Conservation (phyloP, 2,113 vertebrate genomes). For the Scomber colias region DNA sequence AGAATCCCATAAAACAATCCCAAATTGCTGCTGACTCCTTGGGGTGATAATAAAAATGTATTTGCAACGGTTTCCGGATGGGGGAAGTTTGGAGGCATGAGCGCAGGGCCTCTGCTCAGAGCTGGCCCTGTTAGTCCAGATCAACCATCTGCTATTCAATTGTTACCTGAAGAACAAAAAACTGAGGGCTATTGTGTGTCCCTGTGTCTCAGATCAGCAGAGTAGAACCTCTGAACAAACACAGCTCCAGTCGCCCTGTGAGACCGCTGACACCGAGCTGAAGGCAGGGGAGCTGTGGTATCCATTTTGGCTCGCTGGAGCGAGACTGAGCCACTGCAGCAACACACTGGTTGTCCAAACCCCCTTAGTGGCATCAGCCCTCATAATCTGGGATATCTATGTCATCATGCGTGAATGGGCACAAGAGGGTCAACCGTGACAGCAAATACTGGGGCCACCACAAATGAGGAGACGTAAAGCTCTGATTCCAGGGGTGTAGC, state of each 20-base stretch:
- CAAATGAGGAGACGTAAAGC: conserved; percentile 16
- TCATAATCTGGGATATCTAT: conserved; percentile 36
- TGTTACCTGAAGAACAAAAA: conserved; percentile 49
- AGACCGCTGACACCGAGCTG: conserved; percentile 11
- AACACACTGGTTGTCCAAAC: conserved; percentile 1
- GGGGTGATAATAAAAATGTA: conserved; percentile 26
- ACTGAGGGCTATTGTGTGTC: conserved; percentile 11
- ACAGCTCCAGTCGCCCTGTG: neutral
- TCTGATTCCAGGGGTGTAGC: neutral
- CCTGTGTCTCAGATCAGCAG: conserved; percentile 51
- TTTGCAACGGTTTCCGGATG: conserved; percentile 19
- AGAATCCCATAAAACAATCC: conserved; percentile 33
- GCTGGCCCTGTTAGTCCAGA: conserved; percentile 16
- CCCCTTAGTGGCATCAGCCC: conserved; percentile 14
- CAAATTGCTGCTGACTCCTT: conserved; percentile 7
- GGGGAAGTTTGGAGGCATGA: conserved; percentile 11
- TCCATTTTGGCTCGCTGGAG: conserved; percentile 33
- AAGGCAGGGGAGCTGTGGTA: conserved; percentile 20
- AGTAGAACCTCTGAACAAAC: conserved; percentile 43
- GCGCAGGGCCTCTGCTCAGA: neutral
- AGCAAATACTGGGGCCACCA: neutral
- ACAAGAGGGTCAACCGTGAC: conserved; percentile 38
- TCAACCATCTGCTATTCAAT: conserved; percentile 59
- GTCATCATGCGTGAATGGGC: conserved; percentile 21
- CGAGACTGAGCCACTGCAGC: conserved; percentile 28